These are phyloP conservation scores for Cassiopea andromeda DNA, from an alignment of 30 jellyfish, hydroid and myxozoan species.

Conservation along the genomic window DNA sequence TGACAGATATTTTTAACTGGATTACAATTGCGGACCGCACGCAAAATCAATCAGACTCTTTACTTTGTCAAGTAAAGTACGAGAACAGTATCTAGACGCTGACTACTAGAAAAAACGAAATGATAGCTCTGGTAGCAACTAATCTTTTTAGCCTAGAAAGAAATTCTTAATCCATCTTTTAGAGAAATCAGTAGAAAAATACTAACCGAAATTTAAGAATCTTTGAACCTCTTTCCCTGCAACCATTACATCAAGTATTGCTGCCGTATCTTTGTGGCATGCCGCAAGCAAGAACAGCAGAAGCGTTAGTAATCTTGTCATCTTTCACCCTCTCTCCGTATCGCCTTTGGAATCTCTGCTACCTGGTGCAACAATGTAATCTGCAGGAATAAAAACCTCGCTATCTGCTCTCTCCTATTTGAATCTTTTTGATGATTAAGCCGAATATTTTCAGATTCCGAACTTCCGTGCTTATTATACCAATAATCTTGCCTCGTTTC, in stretches of 20 bases:
- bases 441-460: neutral
- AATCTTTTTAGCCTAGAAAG: conserved; percentile 24
- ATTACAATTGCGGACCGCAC: conserved; percentile 40
- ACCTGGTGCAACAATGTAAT: neutral
- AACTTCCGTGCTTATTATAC: conserved; percentile 30
- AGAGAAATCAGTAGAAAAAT: conserved; percentile 38
- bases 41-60: conserved; percentile 52
- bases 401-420: conserved; percentile 24
- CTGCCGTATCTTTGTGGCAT: conserved; percentile 65
- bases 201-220: conserved; percentile 67
- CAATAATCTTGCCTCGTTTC: conserved; percentile 69
- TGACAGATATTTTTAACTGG: conserved; percentile 25
- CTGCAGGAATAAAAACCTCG: conserved; percentile 9
- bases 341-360: conserved; percentile 5
- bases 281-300: conserved; percentile 49
- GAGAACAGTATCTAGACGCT: neutral
- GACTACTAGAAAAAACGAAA: too few relatives aligned
- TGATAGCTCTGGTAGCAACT: too few relatives aligned
- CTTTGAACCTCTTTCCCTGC: conserved; percentile 81
- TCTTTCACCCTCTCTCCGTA: conserved; percentile 12
- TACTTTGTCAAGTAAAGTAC: conserved; percentile 14
- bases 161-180: conserved; percentile 2
- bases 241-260: conserved; percentile 73
- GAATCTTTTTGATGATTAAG: conserved; percentile 54
- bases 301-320: conserved; percentile 5